Conservation (phyloP, 1,140 invertebrate species). For the Zaprionus camerounensis region DNA sequence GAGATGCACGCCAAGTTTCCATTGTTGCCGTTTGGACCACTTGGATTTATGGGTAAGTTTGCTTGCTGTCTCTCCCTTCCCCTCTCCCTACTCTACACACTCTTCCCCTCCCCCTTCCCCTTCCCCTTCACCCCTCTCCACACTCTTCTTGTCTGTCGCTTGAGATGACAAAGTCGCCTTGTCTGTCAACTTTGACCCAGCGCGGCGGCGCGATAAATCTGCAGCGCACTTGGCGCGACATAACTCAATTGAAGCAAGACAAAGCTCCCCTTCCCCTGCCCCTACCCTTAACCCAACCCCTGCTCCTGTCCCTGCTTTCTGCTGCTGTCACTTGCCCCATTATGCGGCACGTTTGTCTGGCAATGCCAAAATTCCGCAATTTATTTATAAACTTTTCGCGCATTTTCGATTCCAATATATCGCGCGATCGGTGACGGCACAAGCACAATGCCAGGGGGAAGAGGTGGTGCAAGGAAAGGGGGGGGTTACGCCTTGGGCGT, state of each 20-base stretch:
- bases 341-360: conserved; percentile 43
- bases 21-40: conserved; percentile 91
- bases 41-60: conserved; percentile 87
- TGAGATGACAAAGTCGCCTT: conserved; percentile 79
- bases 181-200: conserved; percentile 83
- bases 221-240: conserved; percentile 62
- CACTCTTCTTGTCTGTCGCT: neutral
- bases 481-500: neutral
- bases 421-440: conserved; percentile 16
- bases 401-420: conserved; percentile 61
- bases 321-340: conserved; percentile 6
- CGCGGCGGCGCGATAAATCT: conserved; percentile 64
- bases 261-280: conserved; percentile 49
- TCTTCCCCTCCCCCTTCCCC: neutral
- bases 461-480: neutral
- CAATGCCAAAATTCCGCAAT: conserved; percentile 71
- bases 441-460: neutral
- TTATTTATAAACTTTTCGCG: conserved; percentile 75
- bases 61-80: neutral
- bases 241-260: conserved; percentile 84
- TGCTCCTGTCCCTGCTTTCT: neutral
- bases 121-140: neutral
- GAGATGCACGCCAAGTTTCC: conserved; percentile 85
- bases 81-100: neutral
- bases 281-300: conserved; percentile 9